Evolutionary conservation across 2,113 vertebrate genomes (phyloP).

Genomic region (Ifrita kowaldi): DNA sequence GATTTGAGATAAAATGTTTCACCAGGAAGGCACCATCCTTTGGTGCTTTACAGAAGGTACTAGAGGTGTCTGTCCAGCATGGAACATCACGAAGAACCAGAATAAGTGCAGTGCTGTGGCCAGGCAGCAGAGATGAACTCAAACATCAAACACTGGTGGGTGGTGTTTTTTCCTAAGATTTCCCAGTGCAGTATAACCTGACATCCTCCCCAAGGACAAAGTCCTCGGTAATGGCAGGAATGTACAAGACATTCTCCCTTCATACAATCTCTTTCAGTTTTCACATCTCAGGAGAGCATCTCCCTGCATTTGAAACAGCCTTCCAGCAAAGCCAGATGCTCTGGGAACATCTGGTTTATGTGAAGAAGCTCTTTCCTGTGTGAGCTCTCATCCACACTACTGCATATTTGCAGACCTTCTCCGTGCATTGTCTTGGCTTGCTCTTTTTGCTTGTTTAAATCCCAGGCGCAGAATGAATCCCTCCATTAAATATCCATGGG

Average conservation of each 20-base stretch:
- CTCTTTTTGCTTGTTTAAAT: background rate
- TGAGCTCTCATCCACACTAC: background rate
- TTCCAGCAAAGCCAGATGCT: background rate
- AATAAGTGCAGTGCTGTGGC: background rate
- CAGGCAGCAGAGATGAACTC: background rate
- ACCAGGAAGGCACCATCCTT: background rate
- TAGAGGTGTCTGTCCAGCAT: background rate
- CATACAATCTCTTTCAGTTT: background rate
- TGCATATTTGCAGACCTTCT: background rate
- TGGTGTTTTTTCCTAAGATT: background rate
- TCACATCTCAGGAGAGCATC: background rate
- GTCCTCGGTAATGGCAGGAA: background rate
- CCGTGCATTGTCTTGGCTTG: background rate
- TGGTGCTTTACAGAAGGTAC: background rate
- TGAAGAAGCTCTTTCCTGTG: background rate
- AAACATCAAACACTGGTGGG: fast-evolving
- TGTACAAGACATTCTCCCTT: background rate
- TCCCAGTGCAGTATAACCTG: background rate
- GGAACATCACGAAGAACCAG: background rate
- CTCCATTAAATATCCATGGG: background rate
- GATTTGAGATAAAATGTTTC: background rate
- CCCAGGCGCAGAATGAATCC: background rate
- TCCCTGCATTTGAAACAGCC: background rate
- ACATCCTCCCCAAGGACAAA: background rate
- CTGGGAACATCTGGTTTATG: background rate